Conservation (phyloP, 1,140 invertebrate genomes). For the Drosophila bocki region DNA sequence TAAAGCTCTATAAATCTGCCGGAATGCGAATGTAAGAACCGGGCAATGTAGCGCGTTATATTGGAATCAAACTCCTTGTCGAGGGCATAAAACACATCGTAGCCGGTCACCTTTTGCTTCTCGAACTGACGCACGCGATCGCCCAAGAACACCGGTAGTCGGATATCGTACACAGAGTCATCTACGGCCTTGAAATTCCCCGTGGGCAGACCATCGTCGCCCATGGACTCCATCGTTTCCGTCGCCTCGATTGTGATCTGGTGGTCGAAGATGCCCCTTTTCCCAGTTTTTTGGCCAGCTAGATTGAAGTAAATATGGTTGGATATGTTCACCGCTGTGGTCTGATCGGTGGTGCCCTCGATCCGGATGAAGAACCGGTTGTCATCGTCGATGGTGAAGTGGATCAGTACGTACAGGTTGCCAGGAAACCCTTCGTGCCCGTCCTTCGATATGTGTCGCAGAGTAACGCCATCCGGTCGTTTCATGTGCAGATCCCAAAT, state of each 20-base stretch:
- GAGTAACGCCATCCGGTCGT: conserved; percentile 83
- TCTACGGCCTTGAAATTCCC: conserved; percentile 89
- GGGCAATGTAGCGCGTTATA: conserved; percentile 43
- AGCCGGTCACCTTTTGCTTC: conserved; percentile 86
- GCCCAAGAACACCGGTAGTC: conserved; percentile 86
- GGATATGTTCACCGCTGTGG: conserved; percentile 94
- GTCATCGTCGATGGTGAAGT: conserved; percentile 90
- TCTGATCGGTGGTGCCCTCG: conserved; percentile 89
- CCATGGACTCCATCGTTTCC: conserved; percentile 90
- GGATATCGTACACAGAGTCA: conserved; percentile 90
- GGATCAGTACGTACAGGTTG: conserved; percentile 88
- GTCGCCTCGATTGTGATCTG: conserved; percentile 90
- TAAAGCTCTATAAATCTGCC: conserved; percentile 90
- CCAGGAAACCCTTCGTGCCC: conserved; percentile 96
- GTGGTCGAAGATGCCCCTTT: conserved; percentile 89
- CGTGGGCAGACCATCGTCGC: conserved; percentile 89
- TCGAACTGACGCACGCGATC: conserved; percentile 84
- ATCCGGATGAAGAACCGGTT: conserved; percentile 91
- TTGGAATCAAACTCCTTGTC: conserved; percentile 65
- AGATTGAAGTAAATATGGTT: conserved; percentile 98
- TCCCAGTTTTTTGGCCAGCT: conserved; percentile 89
- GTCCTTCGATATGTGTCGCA: conserved; percentile 90
- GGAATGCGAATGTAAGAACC: conserved; percentile 86
- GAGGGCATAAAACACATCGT: conserved; percentile 91
- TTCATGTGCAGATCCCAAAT: conserved; percentile 86